Base-by-base conservation (phyloP, 2,797 vertebrate species). In the Phrynocephalus vlangalii region DNA sequence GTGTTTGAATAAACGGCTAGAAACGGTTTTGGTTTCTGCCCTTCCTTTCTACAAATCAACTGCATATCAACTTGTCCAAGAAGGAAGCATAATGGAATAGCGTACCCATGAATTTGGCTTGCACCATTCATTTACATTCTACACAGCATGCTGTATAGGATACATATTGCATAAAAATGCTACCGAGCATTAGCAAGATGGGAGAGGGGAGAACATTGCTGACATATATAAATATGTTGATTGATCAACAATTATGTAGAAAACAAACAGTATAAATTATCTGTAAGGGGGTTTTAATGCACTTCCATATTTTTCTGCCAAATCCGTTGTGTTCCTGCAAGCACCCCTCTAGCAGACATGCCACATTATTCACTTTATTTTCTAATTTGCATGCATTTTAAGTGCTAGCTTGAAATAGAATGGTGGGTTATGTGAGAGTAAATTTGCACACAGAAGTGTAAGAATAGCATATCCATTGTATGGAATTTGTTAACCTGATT, bases 311-410 rank as follows among this genome's bases (percentile, higher is more conserved):
- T 87, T 87, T 83, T n/a, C 68, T 90, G 79, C 48, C 26, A 73
- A 91, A 66, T 86, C 48, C 22, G 44, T 30, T 82, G 83, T 0
- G 0, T 84, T 85, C 7, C 0, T 0, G 9, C 4, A 81, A 83
- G 18, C 87, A 48, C 82, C 90, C 26, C 66, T 90, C 24, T 63
- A 8, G 84, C 50, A 79, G 48, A 79, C 22, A 10, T 52, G 3
- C 1, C 63, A 20, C 11, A 56, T 33, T 33, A 76, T 85, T 3
- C 5, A 1, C 1, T 0, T 0, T 0, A 0, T 78, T 26, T 20
- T 56, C 38, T 89, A 84, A 78, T 56, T 87, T 88, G 44, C 38
- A 1, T 79, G 7, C 24, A 28, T 38, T 28, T 1, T 67, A 26
- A 89, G 48, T 71, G 83, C 10, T 60, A 82, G 82, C 44, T 90